Evolutionary conservation across 2,113 vertebrate genomes (phyloP).

Genomic region (Eubucco bourcierii): DNA sequence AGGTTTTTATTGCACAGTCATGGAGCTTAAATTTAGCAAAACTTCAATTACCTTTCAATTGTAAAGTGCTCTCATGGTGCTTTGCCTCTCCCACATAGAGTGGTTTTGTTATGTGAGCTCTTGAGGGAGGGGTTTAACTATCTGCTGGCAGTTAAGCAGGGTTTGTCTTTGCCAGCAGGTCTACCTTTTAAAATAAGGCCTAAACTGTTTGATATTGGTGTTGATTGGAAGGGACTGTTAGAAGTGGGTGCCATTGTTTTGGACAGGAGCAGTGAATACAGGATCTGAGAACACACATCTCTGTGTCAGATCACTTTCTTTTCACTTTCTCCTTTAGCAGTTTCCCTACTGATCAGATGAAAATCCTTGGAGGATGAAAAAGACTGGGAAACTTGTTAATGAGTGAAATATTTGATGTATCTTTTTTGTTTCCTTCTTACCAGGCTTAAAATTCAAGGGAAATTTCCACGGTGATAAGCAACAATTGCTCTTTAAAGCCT

Average conservation of each 20-base stretch:
- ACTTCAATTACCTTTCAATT: conserved; percentile 10
- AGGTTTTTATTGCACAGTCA: neutral
- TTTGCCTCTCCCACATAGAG: conserved; percentile 14
- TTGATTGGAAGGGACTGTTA: neutral
- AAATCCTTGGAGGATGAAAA: conserved; percentile 28
- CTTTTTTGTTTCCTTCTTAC: neutral
- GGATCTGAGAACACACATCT: neutral
- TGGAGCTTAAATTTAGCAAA: conserved; percentile 2
- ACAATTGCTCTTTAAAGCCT: conserved; percentile 41
- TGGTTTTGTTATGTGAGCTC: conserved; percentile 15
- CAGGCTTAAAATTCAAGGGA: conserved; percentile 35
- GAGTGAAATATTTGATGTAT: neutral
- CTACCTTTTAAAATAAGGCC: neutral
- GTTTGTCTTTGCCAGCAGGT: neutral
- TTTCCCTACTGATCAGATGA: neutral
- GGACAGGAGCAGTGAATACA: neutral
- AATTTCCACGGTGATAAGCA: conserved; percentile 34
- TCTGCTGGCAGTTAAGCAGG: neutral
- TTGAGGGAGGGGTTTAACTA: conserved; percentile 13
- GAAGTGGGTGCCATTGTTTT: conserved; percentile 6
- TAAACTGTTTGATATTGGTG: conserved; percentile 1
- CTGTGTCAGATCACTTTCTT: conserved; percentile 16
- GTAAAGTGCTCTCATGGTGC: conserved; percentile 1
- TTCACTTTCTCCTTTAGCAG: conserved; percentile 32
- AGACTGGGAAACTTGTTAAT: conserved; percentile 1